Percentiles rank a stretch among this genome's conserved stretches.
These are phyloP conservation scores for Gasteruption jaculator DNA, from an alignment of 2,888 invertebrate genomes.

Conservation along the genomic window DNA sequence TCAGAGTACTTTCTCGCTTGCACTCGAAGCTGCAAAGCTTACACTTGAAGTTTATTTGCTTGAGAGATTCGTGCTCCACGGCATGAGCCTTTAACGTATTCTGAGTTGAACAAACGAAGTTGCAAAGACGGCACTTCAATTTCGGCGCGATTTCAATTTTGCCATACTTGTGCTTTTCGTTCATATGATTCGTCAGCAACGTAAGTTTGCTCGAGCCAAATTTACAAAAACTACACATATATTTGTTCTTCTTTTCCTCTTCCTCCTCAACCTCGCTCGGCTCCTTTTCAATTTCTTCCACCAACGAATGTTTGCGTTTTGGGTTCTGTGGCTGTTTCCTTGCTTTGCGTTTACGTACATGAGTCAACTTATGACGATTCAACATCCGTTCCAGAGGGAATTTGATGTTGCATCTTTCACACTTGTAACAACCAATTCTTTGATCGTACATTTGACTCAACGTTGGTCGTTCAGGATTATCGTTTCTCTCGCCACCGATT, in stretches of 20 bases:
- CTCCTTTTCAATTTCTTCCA: conserved; percentile 6
- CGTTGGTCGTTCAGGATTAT: too few species aligned
- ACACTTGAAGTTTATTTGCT: conserved; percentile 25
- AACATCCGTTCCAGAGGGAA: conserved; percentile 37
- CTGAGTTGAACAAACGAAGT: background rate
- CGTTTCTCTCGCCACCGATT: too few species aligned
- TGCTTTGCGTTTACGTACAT: conserved; percentile 16
- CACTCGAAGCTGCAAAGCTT: conserved; percentile 30
- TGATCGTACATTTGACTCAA: too few species aligned
- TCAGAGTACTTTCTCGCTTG: conserved; percentile 23
- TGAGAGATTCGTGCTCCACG: conserved; percentile 2
- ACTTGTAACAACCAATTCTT: conserved; percentile 23
- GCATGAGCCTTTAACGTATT: conserved; percentile 14
- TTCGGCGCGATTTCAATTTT: conserved; percentile 1
- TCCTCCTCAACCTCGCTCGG: background rate
- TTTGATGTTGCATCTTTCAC: conserved; percentile 35
- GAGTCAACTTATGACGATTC: conserved; percentile 31
- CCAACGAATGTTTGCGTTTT: too few species aligned
- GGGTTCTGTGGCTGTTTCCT: conserved; percentile 13
- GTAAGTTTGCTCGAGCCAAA: conserved; percentile 22
- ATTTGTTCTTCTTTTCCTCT: conserved; percentile 8
- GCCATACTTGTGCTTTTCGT: conserved; percentile 20
- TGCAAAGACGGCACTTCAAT: conserved; percentile 9
- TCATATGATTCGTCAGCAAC: conserved; percentile 23
- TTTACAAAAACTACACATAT: conserved; percentile 28